phyloP scores from a whole-genome alignment of 2,113 vertebrate species.

The Rhinolophus ferrumequinum region DNA sequence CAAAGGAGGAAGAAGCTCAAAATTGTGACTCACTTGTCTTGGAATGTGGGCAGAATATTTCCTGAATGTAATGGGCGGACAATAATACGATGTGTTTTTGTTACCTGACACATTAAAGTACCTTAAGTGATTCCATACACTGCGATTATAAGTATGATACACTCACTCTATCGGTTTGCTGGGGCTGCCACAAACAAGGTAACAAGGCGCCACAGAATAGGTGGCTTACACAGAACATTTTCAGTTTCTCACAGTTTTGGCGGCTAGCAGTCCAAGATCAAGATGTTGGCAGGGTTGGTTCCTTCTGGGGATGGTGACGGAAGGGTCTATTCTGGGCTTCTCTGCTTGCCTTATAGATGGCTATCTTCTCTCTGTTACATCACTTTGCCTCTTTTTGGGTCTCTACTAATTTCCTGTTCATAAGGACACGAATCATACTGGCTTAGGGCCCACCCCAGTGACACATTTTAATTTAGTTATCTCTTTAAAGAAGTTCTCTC shows the following conservation, averaged over 20 bases:
- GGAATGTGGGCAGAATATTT: slow-evolving; percentile 77
- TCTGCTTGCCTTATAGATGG: background rate
- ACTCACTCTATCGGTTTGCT: background rate
- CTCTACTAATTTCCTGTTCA: background rate
- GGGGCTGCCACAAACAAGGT: background rate
- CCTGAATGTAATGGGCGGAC: slow-evolving; percentile 74
- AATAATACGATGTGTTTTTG: slow-evolving; percentile 76
- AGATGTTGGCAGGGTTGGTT: background rate
- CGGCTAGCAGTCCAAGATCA: background rate
- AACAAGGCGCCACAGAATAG: background rate
- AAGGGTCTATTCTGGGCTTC: background rate
- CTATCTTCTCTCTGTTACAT: background rate
- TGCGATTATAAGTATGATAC: slow-evolving; percentile 66
- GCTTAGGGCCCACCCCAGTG: background rate
- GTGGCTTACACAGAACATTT: background rate
- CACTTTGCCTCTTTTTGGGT: background rate
- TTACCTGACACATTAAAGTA: slow-evolving; percentile 79
- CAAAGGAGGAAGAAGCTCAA: background rate
- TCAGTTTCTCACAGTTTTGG: background rate
- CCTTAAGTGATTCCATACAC: slow-evolving; percentile 75
- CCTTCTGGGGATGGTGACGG: background rate
- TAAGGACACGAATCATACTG: background rate
- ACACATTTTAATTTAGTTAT: background rate
- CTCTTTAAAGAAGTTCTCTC: background rate
- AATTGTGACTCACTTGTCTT: slow-evolving; percentile 78